These are phyloP conservation scores for Meleagris gallopavo DNA, from an alignment of 2,113 vertebrate species.

Conservation along the genomic window DNA sequence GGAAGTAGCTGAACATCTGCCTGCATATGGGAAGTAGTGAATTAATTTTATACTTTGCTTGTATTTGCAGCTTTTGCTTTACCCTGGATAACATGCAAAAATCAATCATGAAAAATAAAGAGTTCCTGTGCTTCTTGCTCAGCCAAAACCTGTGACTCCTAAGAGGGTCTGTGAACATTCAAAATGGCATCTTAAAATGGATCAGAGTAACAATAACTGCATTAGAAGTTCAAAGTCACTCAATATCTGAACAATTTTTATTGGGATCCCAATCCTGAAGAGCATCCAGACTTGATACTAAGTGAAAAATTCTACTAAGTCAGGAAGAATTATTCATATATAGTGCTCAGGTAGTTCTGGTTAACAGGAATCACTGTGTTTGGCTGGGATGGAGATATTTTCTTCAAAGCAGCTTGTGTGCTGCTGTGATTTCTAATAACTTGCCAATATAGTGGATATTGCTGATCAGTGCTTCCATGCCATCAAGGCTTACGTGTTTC, in stretches of 20 bases:
- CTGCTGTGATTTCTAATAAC: neutral
- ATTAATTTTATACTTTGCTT: neutral
- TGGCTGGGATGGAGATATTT: neutral
- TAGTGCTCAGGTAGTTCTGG: neutral
- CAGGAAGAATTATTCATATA: neutral
- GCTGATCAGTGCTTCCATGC: neutral
- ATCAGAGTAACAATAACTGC: neutral
- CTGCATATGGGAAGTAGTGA: neutral
- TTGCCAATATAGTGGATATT: neutral
- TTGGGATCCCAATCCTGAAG: neutral
- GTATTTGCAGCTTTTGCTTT: neutral
- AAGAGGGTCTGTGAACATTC: neutral
- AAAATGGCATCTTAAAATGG: neutral
- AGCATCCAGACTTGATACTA: neutral
- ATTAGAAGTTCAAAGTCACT: neutral
- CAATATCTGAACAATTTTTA: neutral
- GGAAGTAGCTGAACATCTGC: neutral
- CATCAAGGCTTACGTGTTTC: neutral
- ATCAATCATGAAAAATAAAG: neutral
- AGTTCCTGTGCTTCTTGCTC: neutral
- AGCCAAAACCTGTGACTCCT: neutral
- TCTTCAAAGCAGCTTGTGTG: neutral
- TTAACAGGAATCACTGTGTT: neutral
- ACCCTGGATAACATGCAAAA: neutral
- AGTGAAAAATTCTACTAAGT: neutral